These are phyloP conservation scores for Ceratotherium simum DNA, from an alignment of 2,113 vertebrate species.

Conservation along the genomic window DNA sequence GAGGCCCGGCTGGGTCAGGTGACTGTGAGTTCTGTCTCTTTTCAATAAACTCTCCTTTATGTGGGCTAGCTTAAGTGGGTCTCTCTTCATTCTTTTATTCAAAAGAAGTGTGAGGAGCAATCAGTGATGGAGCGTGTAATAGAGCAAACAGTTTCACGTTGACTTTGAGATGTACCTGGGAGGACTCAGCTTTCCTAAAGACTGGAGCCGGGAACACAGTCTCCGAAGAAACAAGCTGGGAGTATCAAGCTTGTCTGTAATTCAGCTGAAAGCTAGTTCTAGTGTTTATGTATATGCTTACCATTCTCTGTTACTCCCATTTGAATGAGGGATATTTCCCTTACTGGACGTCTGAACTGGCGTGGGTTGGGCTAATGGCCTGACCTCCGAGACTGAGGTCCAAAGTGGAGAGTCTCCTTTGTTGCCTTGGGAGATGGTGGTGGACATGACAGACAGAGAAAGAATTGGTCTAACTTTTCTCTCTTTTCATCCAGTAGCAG, in stretches of 20 bases:
- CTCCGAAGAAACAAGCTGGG: background rate
- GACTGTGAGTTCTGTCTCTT: background rate
- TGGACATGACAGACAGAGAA: background rate
- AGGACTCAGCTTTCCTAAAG: background rate
- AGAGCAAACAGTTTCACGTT: background rate
- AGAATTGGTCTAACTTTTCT: background rate
- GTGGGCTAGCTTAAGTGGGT: background rate
- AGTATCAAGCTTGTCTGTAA: background rate
- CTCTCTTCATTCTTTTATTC: background rate
- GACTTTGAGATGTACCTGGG: background rate
- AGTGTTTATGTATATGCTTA: background rate
- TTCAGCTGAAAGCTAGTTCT: background rate
- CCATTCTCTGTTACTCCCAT: background rate
- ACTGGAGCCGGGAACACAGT: background rate
- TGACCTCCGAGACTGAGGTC: background rate
- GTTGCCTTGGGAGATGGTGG: background rate
- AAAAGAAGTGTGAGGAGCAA: background rate
- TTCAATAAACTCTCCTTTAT: background rate
- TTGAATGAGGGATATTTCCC: background rate
- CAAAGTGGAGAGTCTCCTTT: background rate
- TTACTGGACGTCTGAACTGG: background rate
- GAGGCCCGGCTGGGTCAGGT: background rate
- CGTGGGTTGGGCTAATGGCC: background rate
- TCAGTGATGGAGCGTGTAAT: background rate
- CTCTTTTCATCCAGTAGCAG: background rate